Percentiles rank a stretch among this genome's conserved stretches.
Evolutionary conservation across 37 sponge, comb jelly and placozoan species (phyloP).

Genomic region (Aplysina aerophoba): DNA sequence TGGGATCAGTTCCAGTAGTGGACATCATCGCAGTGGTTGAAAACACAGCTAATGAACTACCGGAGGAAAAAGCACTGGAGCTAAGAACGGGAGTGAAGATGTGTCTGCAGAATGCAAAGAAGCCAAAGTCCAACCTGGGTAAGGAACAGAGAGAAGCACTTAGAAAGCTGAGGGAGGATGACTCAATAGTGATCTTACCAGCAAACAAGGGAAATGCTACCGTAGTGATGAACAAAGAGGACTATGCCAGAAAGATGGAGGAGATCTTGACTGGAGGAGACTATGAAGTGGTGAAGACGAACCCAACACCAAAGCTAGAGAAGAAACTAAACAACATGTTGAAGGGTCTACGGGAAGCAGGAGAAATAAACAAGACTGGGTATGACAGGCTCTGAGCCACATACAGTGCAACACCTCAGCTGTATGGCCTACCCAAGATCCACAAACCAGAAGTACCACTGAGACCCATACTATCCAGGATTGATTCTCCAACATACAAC

Average conservation of each 20-base stretch:
- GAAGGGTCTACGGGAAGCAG: neutral
- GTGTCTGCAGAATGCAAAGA: neutral
- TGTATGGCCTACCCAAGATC: conserved; percentile 29
- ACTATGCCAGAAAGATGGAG: conserved; percentile 7
- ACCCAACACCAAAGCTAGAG: conserved; percentile 16
- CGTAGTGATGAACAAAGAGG: conserved; percentile 26
- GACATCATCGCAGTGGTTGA: no score
- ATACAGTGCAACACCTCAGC: conserved; percentile 10
- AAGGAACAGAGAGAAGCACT: conserved; percentile 1
- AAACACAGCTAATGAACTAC: no score
- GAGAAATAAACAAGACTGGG: neutral
- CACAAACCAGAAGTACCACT: neutral
- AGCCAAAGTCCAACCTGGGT: conserved; percentile 7
- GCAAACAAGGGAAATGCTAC: conserved; percentile 25
- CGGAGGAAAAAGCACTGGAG: neutral
- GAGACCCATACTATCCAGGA: conserved; percentile 16
- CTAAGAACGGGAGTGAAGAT: neutral
- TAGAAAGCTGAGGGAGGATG: conserved; percentile 3
- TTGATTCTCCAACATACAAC: conserved; percentile 3
- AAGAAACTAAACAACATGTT: neutral
- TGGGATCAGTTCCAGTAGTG: no score
- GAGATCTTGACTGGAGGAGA: neutral
- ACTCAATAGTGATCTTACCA: conserved; percentile 8
- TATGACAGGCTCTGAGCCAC: neutral
- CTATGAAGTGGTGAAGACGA: neutral